Percentiles rank a stretch among this genome's conserved stretches.
Conservation (phyloP, 2,888 invertebrate genomes). For the Nomada goodeniana region DNA sequence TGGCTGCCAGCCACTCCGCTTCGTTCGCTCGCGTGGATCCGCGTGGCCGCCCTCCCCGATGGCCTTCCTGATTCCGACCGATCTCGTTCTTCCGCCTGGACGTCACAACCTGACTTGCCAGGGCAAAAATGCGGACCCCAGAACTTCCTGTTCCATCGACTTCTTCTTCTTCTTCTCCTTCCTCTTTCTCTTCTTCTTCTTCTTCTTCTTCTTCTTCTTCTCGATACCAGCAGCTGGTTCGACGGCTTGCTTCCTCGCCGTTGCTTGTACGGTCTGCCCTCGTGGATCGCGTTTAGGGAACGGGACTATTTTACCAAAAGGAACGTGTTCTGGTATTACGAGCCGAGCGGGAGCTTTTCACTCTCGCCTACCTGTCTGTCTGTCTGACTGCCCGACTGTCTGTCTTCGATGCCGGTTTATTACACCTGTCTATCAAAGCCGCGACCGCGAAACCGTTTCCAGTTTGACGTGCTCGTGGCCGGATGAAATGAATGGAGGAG, state of each 20-base stretch:
- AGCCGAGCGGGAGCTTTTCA: conserved; percentile 37
- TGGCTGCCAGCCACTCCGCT: conserved; percentile 26
- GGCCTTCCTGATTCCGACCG: conserved; percentile 50
- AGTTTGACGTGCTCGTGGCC: conserved; percentile 59
- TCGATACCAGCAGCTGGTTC: conserved; percentile 45
- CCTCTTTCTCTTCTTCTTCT: not conserved
- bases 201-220: not conserved
- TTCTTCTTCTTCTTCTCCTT: conserved; percentile 9
- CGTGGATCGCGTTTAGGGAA: conserved; percentile 32
- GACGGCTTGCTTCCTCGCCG: conserved; percentile 33
- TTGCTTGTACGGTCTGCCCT: conserved; percentile 13
- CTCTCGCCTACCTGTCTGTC: conserved; percentile 44
- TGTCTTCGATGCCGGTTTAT: conserved; percentile 52
- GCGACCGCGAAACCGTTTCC: conserved; percentile 63
- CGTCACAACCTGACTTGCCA: conserved; percentile 46
- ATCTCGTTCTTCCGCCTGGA: conserved; percentile 60
- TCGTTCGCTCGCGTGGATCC: conserved; percentile 28
- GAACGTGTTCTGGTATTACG: conserved; percentile 40
- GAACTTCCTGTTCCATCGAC: conserved; percentile 44
- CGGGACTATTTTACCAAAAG: conserved; percentile 6
- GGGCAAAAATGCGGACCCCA: conserved; percentile 53
- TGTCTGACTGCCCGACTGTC: too few relatives aligned
- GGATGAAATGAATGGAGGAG: conserved; percentile 53
- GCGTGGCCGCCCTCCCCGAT: conserved; percentile 36
- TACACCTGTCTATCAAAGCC: conserved; percentile 60